Evolutionary conservation across 2,113 vertebrate genomes (phyloP).

Genomic region (Morone chrysops): DNA sequence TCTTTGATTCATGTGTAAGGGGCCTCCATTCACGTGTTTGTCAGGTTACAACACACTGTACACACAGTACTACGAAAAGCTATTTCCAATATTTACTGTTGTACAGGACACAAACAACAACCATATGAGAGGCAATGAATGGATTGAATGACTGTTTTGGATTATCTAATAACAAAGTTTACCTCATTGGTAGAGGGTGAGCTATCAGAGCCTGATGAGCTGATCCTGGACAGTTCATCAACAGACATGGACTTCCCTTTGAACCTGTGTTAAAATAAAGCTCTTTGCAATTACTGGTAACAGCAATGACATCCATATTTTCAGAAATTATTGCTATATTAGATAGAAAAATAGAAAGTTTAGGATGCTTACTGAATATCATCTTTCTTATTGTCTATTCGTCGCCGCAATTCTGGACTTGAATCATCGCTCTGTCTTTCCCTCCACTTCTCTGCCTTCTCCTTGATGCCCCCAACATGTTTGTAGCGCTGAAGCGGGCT

Average conservation of each 20-base stretch:
- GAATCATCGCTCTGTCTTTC: constrained; percentile 79
- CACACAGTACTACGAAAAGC: neutral
- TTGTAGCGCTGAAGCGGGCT: constrained; percentile 86
- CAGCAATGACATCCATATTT: neutral
- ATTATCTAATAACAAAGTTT: constrained; percentile 29
- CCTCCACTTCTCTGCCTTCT: constrained; percentile 88
- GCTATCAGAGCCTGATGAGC: constrained; percentile 79
- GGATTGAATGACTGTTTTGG: neutral
- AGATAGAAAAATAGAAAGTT: neutral
- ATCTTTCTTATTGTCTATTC: neutral
- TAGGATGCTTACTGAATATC: constrained; percentile 63
- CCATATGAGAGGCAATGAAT: neutral
- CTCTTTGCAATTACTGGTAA: too few species aligned
- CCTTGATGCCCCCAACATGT: constrained; percentile 81
- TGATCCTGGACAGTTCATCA: constrained; percentile 76
- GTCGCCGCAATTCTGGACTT: constrained; percentile 43
- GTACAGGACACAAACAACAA: neutral
- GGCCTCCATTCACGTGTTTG: constrained; percentile 19
- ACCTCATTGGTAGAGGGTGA: constrained; percentile 74
- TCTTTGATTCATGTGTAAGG: constrained; percentile 1
- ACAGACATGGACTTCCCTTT: constrained; percentile 80
- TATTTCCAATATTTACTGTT: neutral
- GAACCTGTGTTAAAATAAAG: constrained; percentile 45
- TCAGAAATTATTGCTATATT: neutral
- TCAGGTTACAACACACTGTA: constrained; percentile 3